These are phyloP conservation scores for Aspidiotus rigidus DNA, from an alignment of 2,888 invertebrate genomes.

Conservation along the genomic window DNA sequence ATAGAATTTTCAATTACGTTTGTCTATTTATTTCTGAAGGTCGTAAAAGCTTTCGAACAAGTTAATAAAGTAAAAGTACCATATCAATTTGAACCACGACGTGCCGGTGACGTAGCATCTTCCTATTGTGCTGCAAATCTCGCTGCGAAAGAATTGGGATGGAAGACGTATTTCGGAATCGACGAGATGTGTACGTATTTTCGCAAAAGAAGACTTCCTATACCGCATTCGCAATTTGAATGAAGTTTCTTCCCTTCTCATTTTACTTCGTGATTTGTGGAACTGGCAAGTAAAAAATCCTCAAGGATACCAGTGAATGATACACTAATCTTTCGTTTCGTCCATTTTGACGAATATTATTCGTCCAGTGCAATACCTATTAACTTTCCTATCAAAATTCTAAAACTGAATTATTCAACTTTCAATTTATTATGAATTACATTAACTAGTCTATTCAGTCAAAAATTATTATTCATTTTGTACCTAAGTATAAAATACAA, in stretches of 20 bases:
- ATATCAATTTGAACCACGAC: slow-evolving; percentile 58
- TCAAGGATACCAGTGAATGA: slow-evolving; percentile 16
- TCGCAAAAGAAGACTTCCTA: too few relatives aligned
- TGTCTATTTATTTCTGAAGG: slow-evolving; percentile 30
- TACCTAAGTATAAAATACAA: too few relatives aligned
- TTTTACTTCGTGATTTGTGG: slow-evolving; percentile 64
- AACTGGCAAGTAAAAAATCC: slow-evolving; percentile 79
- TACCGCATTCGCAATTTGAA: slow-evolving; percentile 3
- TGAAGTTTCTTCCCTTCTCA: neutral
- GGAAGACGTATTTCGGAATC: slow-evolving; percentile 67
- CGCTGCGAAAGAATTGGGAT: slow-evolving; percentile 67
- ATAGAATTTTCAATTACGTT: neutral
- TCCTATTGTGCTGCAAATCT: slow-evolving; percentile 74
- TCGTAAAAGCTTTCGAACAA: slow-evolving; percentile 38
- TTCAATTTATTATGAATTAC: too few relatives aligned
- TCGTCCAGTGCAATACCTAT: too few relatives aligned
- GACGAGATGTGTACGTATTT: slow-evolving; percentile 67
- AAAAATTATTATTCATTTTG: too few relatives aligned
- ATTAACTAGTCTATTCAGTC: too few relatives aligned
- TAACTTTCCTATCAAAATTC: too few relatives aligned
- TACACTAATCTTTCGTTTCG: too few relatives aligned
- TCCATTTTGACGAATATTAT: too few relatives aligned
- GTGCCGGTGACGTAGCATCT: slow-evolving; percentile 75
- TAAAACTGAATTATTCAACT: too few relatives aligned
- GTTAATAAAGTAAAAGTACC: slow-evolving; percentile 60